Evolutionary conservation across 2,888 invertebrate species (phyloP).

Genomic region (Bugulina stolonifera): DNA sequence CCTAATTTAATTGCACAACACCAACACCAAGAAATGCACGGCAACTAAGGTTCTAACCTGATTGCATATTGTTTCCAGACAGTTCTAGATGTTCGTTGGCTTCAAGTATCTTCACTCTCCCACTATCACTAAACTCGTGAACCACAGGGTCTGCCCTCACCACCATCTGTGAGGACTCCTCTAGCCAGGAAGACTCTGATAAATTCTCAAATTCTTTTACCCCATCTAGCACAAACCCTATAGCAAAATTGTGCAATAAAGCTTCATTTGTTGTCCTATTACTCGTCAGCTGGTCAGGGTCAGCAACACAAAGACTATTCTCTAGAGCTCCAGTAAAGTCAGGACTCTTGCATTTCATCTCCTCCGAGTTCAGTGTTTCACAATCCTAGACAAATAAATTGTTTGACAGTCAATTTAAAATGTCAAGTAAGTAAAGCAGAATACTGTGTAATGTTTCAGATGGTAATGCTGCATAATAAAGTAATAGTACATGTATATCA

Average conservation of each 20-base stretch:
- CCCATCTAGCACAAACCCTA: conserved; percentile 4
- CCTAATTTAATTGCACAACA: no score
- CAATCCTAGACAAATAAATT: no score
- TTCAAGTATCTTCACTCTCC: neutral
- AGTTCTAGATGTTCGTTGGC: neutral
- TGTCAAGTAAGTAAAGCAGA: no score
- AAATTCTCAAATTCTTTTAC: neutral
- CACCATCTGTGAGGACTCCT: neutral
- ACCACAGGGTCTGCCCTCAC: neutral
- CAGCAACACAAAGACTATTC: neutral
- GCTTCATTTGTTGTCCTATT: neutral
- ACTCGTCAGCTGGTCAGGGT: neutral
- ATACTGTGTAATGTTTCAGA: no score
- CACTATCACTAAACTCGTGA: neutral
- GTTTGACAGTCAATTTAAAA: no score
- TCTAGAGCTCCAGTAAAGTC: neutral
- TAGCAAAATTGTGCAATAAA: neutral
- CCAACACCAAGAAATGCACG: no score
- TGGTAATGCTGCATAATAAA: no score
- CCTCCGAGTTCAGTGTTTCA: neutral
- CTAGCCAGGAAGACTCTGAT: neutral
- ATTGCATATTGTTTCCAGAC: neutral
- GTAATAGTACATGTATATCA: no score
- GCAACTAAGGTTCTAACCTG: neutral
- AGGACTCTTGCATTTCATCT: neutral